phyloP scores from a whole-genome alignment of 2,113 vertebrate genomes.

The Electrona antarctica region DNA sequence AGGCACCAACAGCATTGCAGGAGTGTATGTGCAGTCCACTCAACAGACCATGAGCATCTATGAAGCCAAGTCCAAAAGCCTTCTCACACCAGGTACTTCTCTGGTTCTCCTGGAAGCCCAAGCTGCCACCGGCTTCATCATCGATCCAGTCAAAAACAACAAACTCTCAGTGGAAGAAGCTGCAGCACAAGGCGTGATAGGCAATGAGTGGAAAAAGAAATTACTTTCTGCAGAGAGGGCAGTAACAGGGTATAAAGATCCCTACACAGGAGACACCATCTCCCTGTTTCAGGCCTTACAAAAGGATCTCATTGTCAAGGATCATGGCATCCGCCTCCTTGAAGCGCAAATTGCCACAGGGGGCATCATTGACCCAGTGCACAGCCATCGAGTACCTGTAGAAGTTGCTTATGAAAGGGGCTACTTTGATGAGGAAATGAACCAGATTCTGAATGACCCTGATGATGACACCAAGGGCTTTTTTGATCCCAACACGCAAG shows the following conservation, averaged over 20 bases:
- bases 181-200: conserved; percentile 30
- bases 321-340: conserved; percentile 42
- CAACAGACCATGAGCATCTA: conserved; percentile 76
- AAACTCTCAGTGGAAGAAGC: conserved; percentile 75
- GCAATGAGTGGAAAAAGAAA: conserved; percentile 63
- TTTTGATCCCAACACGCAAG: conserved; percentile 60
- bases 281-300: conserved; percentile 75
- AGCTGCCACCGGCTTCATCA: conserved; percentile 77
- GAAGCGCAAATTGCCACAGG: conserved; percentile 49
- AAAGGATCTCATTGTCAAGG: conserved; percentile 45
- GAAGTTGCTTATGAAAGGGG: conserved; percentile 79
- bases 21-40: conserved; percentile 71
- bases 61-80: conserved; percentile 64
- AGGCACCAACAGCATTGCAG: conserved; percentile 76
- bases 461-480: conserved; percentile 41
- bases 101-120: conserved; percentile 70
- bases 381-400: conserved; percentile 53
- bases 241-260: conserved; percentile 78
- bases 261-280: conserved; percentile 77
- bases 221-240: conserved; percentile 59
- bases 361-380: conserved; percentile 35
- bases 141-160: conserved; percentile 70
- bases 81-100: conserved; percentile 67
- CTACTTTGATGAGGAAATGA: conserved; percentile 79
- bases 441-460: conserved; percentile 39